Evolutionary conservation across 2,113 vertebrate genomes (phyloP).

Genomic region (Galeopterus variegatus): DNA sequence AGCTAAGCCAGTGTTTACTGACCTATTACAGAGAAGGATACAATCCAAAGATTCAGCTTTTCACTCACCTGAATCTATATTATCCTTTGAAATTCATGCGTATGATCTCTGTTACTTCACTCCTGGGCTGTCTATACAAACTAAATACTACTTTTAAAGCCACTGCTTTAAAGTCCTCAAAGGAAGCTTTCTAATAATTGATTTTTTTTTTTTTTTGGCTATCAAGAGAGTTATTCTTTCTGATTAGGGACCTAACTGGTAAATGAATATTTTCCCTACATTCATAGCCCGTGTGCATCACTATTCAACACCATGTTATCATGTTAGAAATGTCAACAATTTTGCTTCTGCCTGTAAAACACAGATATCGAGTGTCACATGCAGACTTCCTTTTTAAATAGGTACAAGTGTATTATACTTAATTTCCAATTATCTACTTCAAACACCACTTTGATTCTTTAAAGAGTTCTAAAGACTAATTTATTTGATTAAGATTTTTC

Average conservation of each 20-base stretch:
- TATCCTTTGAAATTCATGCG: constrained; percentile 5
- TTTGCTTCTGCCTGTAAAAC: constrained; percentile 16
- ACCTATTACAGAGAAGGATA: neutral
- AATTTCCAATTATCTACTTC: constrained; percentile 53
- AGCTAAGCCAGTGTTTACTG: constrained; percentile 31
- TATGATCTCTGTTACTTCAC: neutral
- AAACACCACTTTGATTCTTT: constrained; percentile 35
- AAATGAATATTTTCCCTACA: constrained; percentile 9
- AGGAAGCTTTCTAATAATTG: constrained; percentile 68
- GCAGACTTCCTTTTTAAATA: neutral
- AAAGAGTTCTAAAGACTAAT: neutral
- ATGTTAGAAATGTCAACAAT: constrained; percentile 62
- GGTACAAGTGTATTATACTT: neutral
- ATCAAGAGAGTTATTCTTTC: constrained; percentile 72
- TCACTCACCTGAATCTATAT: neutral
- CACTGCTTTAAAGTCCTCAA: constrained; percentile 55
- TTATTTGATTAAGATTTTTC: constrained; percentile 53
- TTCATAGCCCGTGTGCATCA: constrained; percentile 32
- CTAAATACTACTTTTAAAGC: constrained; percentile 66
- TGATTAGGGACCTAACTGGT: constrained; percentile 51
- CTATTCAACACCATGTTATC: constrained; percentile 61
- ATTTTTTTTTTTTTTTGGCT: constrained; percentile 55
- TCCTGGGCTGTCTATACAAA: neutral
- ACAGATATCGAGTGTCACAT: neutral
- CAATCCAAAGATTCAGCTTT: constrained; percentile 35